Evolutionary conservation across 2,113 vertebrate genomes (phyloP).

Genomic region (Rattus norvegicus): DNA sequence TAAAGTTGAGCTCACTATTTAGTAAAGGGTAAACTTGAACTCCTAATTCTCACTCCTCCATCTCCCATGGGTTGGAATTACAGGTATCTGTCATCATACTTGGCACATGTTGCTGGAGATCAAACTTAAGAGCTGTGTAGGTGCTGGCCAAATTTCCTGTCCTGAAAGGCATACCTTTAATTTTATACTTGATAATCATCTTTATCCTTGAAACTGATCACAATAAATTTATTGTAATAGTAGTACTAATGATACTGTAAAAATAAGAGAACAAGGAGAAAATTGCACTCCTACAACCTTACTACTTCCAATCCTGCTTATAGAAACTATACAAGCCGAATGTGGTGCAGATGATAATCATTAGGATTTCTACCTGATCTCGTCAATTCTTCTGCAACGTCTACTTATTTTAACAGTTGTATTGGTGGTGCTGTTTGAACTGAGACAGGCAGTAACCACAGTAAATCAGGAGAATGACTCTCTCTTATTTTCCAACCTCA

Average conservation of each 20-base stretch:
- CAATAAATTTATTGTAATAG: not conserved
- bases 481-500: conserved; percentile 70
- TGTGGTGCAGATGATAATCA: conserved; percentile 18
- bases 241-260: not conserved
- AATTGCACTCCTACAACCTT: not conserved
- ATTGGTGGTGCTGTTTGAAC: conserved; percentile 62
- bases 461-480: conserved; percentile 83
- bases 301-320: not conserved
- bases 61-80: not conserved
- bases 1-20: not conserved
- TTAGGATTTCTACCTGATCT: conserved; percentile 44
- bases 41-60: not conserved
- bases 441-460: conserved; percentile 80
- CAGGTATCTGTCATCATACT: not conserved
- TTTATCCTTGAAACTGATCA: not conserved
- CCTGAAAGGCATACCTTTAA: not conserved
- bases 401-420: conserved; percentile 71
- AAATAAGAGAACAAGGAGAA: not conserved
- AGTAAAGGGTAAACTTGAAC: not conserved
- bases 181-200: not conserved
- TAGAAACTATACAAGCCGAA: not conserved
- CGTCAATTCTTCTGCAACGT: conserved; percentile 33
- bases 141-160: not conserved
- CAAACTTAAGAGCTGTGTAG: not conserved
- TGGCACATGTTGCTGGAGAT: not conserved